phyloP scores from a whole-genome alignment of 2,113 vertebrate genomes.

The Riparia riparia region DNA sequence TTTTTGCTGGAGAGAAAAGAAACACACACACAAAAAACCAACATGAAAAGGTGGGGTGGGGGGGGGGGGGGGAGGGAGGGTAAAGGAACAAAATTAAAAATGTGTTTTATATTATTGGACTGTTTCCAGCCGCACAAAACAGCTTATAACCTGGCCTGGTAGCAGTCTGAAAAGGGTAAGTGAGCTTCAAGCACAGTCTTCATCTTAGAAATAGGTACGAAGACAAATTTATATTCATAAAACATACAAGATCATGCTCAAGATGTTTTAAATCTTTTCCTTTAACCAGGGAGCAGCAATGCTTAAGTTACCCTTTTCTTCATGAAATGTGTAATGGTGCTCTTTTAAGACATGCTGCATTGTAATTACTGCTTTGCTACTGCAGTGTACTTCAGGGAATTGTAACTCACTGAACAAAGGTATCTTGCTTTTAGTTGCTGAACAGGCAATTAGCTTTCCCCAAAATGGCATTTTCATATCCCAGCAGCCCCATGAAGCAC shows the following conservation, averaged over 20 bases:
- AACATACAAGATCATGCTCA: neutral
- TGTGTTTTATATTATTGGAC: neutral
- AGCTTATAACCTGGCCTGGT: neutral
- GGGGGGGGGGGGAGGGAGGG: fast-evolving
- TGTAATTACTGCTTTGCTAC: conserved; percentile 51
- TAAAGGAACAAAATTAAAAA: neutral
- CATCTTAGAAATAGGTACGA: neutral
- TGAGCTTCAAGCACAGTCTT: neutral
- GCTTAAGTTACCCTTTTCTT: conserved; percentile 29
- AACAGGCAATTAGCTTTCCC: conserved; percentile 55
- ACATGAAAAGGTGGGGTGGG: no score
- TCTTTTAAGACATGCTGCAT: conserved; percentile 56
- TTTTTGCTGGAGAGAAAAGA: neutral
- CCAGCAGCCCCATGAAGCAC: conserved; percentile 8
- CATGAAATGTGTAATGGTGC: conserved; percentile 22
- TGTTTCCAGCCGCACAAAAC: neutral
- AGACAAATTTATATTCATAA: conserved; percentile 24
- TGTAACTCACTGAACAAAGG: conserved; percentile 58
- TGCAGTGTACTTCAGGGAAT: conserved; percentile 36
- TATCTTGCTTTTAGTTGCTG: conserved; percentile 60
- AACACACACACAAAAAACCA: no score
- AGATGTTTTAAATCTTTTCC: conserved; percentile 15
- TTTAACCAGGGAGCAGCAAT: conserved; percentile 19
- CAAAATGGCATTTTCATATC: conserved; percentile 42
- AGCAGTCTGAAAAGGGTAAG: neutral